phyloP scores from a whole-genome alignment of 2,113 vertebrate species.

The Gila orcuttii region DNA sequence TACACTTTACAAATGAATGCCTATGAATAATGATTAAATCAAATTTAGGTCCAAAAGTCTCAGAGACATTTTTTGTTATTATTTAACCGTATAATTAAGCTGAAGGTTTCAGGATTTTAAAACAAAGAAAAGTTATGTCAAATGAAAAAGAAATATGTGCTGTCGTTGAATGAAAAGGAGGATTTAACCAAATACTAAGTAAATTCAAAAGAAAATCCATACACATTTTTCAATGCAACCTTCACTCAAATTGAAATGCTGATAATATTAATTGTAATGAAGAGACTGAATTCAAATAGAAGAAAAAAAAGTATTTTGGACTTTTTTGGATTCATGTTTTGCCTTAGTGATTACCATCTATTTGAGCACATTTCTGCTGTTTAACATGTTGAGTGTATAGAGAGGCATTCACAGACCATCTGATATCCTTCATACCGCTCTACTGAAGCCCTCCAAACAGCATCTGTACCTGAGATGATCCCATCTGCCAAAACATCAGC shows the following conservation, averaged over 20 bases:
- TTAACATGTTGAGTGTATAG: not conserved
- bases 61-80: not conserved
- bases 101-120: not conserved
- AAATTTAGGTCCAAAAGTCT: not conserved
- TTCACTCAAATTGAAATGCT: not conserved
- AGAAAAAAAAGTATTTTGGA: too few relatives aligned
- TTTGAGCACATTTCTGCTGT: not conserved
- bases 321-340: too few relatives aligned
- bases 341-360: not conserved
- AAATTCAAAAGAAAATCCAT: not conserved
- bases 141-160: not conserved
- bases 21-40: not conserved
- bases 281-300: too few relatives aligned
- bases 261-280: not conserved
- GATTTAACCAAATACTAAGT: not conserved
- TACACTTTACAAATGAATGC: not conserved
- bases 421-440: not conserved
- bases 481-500: slow-evolving; percentile 25
- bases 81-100: not conserved
- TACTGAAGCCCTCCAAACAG: not conserved
- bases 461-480: slow-evolving; percentile 5
- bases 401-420: not conserved
- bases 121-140: not conserved
- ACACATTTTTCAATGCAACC: not conserved
- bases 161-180: not conserved